Base-by-base conservation (phyloP, 2,797 vertebrate species). In the Gymnopithys bicolor region DNA sequence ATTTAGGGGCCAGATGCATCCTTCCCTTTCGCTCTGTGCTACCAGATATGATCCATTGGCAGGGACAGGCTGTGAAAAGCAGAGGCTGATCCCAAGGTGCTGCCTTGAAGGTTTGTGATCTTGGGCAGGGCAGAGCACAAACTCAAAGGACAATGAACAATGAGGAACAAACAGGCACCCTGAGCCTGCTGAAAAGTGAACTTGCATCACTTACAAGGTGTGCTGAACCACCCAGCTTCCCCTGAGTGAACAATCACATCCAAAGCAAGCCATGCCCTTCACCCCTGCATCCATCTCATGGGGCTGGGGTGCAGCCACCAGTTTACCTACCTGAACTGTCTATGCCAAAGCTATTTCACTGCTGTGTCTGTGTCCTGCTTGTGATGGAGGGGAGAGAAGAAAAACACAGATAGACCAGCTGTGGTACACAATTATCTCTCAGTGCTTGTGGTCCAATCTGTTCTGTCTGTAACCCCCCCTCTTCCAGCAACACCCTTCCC, bases 221-320 rank as follows among this genome's bases (percentile, higher is more conserved):
- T n/a, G 8, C 48, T 55, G 49, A 66, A 39, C 28, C 21, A 24
- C 17, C 3, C n/a, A 9, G 9, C 11, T 79, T 84, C 12, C 25
- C 43, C 25, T 74, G 43, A 51, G n/a, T 0, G 1, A 78, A 18
- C 21, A 37, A n/a, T 19, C 9, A 21, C 32, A 49, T 10, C 58
- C 58, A 46, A 19, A 68, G 11, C 10, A 56, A 30, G 8, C 32
- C 16, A 16, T 3, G 2, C 5, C 52, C n/a, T 69, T 94, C 60
- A 52, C 1, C 24, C 56, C 21, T 46, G 37, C 15, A 17, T 48
- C 22, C 18, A 4, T 33, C 28, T 39, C 0, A 0, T 5, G 13
- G 35, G 15, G 7, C 24, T 30, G 43, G 30, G 10, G 2, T 56
- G 27, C 45, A 69, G 11, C 15, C 35, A 64, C 5, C 35, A 18